Evolutionary conservation across 2,888 invertebrate species (phyloP).

Genomic region (Microctonus aethiopoides): DNA sequence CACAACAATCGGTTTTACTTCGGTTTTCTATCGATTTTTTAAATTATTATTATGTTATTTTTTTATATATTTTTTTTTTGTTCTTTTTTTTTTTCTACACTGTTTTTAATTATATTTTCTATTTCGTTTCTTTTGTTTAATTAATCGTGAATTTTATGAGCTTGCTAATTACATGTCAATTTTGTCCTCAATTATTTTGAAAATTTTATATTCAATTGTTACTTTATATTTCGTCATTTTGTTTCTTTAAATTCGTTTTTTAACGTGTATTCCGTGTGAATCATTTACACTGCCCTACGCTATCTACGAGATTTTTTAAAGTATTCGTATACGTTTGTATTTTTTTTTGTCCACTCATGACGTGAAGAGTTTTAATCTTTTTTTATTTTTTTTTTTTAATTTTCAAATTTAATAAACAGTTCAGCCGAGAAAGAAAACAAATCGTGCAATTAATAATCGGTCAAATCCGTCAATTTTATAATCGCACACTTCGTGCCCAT

Average conservation of each 20-base stretch:
- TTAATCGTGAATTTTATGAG: no score
- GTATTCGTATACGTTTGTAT: background rate
- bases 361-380: background rate
- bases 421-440: background rate
- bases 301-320: background rate
- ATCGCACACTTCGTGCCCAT: constrained; percentile 31
- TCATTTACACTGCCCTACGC: background rate
- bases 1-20: background rate
- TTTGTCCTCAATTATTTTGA: no score
- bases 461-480: background rate
- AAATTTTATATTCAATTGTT: no score
- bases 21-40: background rate
- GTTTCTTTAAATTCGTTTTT: background rate
- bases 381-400: no score
- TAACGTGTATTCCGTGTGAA: background rate
- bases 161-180: background rate
- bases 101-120: background rate
- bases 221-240: no score
- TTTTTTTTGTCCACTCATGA: background rate
- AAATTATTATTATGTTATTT: no score
- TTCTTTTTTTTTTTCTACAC: constrained; percentile 20
- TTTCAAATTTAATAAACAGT: no score
- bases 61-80: constrained; percentile 18
- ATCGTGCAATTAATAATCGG: background rate
- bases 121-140: constrained; percentile 13